Conservation (phyloP, 64 coral and sea anemone species). For the Dendronephthya gigantea region DNA sequence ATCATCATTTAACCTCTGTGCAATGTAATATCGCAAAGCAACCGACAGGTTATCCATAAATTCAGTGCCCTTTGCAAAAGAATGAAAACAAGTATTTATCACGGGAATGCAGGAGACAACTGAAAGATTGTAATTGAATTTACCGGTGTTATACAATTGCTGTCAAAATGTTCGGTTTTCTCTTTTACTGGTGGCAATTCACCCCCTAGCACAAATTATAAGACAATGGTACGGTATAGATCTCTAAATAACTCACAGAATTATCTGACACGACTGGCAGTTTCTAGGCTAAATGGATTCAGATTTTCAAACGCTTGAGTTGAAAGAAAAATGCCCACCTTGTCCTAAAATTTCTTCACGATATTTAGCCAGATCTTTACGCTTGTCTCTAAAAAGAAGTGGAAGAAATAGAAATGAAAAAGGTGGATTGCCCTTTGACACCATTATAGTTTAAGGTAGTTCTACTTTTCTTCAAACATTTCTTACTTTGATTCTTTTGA, state of each 20-base stretch:
- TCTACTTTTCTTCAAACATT: too few species aligned
- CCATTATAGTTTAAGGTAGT: too few species aligned
- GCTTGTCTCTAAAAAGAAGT: constrained; percentile 52
- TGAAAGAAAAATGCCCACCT: constrained; percentile 30
- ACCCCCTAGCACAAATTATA: constrained; percentile 46
- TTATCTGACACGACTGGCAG: too few species aligned
- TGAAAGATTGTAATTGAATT: too few species aligned
- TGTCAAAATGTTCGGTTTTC: constrained; percentile 99
- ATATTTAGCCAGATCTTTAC: constrained; percentile 49
- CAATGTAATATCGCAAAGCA: constrained; percentile 81
- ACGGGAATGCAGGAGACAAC: not conserved
- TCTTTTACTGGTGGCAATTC: constrained; percentile 79
- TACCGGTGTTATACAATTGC: constrained; percentile 97
- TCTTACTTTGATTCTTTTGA: constrained; percentile 81
- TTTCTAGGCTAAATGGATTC: too few species aligned
- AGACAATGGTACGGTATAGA: not conserved
- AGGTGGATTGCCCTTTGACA: too few species aligned
- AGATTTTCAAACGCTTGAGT: too few species aligned
- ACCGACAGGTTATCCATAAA: constrained; percentile 91
- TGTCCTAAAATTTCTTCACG: constrained; percentile 46
- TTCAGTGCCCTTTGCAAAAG: constrained; percentile 63
- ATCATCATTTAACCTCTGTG: constrained; percentile 83
- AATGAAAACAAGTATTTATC: not conserved
- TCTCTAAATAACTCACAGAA: too few species aligned
- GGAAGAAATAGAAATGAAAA: too few species aligned